A percentile compares a stretch with the other conserved stretches of the same genome.
phyloP scores from a whole-genome alignment of 2,113 vertebrate genomes.

The Labrus mixtus region DNA sequence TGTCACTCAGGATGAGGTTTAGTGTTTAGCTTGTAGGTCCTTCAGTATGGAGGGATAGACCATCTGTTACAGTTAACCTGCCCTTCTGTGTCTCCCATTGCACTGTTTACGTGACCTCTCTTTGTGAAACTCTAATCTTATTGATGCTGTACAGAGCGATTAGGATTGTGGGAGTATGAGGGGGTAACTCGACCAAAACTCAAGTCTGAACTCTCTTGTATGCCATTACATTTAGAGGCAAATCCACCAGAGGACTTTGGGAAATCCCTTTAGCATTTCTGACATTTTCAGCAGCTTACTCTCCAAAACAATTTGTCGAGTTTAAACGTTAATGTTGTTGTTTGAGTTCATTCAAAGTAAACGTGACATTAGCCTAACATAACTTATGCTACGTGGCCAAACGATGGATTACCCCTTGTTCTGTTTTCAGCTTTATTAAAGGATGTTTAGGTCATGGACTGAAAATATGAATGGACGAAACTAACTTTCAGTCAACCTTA shows the following conservation, averaged over 20 bases:
- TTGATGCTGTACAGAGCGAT: slow-evolving; percentile 6
- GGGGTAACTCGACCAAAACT: neutral
- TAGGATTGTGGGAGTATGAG: neutral
- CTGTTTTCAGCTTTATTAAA: too few relatives aligned
- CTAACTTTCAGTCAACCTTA: too few relatives aligned
- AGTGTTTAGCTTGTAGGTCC: neutral
- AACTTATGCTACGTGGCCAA: too few relatives aligned
- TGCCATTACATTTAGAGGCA: neutral
- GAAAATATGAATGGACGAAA: too few relatives aligned
- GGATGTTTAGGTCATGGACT: too few relatives aligned
- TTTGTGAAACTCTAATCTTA: slow-evolving; percentile 18
- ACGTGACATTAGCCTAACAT: too few relatives aligned
- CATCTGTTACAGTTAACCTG: slow-evolving; percentile 17
- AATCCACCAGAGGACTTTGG: neutral
- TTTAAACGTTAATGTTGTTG: neutral
- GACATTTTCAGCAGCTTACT: neutral
- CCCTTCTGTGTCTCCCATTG: neutral
- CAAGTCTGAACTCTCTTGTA: neutral
- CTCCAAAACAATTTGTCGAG: neutral
- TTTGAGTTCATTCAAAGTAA: too few relatives aligned
- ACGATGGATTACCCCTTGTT: too few relatives aligned
- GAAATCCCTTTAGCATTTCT: neutral
- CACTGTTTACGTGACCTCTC: slow-evolving; percentile 4
- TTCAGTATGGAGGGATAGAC: neutral
- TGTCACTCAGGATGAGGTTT: slow-evolving; percentile 3